A percentile compares a stretch with the other conserved stretches of the same genome.
These are phyloP conservation scores for Drosophila longiperda DNA, from an alignment of 2,888 invertebrate genomes.

Conservation along the genomic window DNA sequence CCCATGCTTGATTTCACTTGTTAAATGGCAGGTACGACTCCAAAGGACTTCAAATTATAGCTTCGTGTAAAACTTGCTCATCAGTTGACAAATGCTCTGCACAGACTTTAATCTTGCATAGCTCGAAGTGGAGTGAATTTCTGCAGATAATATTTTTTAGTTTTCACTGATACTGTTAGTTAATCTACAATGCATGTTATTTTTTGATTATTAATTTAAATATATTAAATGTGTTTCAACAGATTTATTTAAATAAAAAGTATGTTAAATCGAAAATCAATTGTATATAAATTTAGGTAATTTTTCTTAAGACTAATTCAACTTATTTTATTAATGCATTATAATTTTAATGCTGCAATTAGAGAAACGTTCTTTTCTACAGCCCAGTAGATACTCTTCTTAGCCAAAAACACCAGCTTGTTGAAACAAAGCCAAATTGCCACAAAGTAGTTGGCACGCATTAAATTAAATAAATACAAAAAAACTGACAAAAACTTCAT, in stretches of 20 bases:
- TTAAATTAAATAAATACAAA: neutral
- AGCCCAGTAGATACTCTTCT: neutral
- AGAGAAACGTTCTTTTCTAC: neutral
- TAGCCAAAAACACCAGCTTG: neutral
- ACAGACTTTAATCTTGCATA: neutral
- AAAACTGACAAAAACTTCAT: neutral
- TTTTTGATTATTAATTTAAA: neutral
- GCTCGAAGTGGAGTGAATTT: neutral
- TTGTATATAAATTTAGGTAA: neutral
- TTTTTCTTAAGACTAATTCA: neutral
- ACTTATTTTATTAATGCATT: neutral
- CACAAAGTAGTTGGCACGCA: neutral
- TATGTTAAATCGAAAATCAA: neutral
- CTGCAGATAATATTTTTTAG: neutral
- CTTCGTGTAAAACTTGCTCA: neutral
- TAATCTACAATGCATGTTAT: neutral
- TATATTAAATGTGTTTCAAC: neutral
- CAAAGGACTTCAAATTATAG: constrained; percentile 2
- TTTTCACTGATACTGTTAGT: neutral
- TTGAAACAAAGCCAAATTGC: neutral
- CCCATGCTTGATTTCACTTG: constrained; percentile 26
- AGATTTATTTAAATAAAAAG: neutral
- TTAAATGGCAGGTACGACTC: constrained; percentile 14
- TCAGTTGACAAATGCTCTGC: neutral
- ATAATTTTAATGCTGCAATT: neutral